Percentiles rank a stretch among this genome's conserved stretches.
These are phyloP conservation scores for Azorinus chamasolen DNA, from an alignment of 2,888 invertebrate species.

Conservation along the genomic window DNA sequence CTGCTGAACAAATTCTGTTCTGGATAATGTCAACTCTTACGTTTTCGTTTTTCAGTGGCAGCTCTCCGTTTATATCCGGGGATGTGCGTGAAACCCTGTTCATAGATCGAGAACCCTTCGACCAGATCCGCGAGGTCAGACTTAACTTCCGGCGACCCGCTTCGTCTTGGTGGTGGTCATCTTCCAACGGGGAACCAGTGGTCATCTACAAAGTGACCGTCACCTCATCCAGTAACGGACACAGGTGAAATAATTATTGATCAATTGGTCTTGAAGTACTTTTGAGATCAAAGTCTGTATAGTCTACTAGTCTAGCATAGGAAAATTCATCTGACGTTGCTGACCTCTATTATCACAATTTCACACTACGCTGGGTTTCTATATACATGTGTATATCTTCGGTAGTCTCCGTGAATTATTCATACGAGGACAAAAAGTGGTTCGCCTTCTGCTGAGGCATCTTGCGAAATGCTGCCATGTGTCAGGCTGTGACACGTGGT, in stretches of 20 bases:
- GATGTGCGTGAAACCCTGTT: slow-evolving; percentile 24
- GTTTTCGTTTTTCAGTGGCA: slow-evolving; percentile 22
- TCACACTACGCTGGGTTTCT: no score
- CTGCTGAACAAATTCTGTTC: no score
- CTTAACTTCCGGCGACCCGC: slow-evolving; percentile 28
- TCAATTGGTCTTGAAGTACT: background rate
- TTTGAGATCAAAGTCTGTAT: background rate
- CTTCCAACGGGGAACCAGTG: slow-evolving; percentile 16
- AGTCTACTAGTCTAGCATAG: background rate
- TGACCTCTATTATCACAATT: no score
- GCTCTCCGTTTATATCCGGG: slow-evolving; percentile 32
- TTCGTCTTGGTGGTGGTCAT: slow-evolving; percentile 45
- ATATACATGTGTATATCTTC: no score
- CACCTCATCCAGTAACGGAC: slow-evolving; percentile 43
- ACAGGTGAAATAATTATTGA: slow-evolving; percentile 31
- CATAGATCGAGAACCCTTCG: slow-evolving; percentile 44
- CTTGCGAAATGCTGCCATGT: no score
- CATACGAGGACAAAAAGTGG: no score
- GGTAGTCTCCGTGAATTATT: no score
- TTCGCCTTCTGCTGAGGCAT: no score
- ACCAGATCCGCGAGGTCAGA: slow-evolving; percentile 43
- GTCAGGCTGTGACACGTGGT: no score
- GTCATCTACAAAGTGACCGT: slow-evolving; percentile 42
- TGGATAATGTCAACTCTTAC: no score
- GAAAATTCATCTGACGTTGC: no score